These are phyloP conservation scores for Coptodon bakossiorum DNA, from an alignment of 2,113 vertebrate species.

Conservation along the genomic window DNA sequence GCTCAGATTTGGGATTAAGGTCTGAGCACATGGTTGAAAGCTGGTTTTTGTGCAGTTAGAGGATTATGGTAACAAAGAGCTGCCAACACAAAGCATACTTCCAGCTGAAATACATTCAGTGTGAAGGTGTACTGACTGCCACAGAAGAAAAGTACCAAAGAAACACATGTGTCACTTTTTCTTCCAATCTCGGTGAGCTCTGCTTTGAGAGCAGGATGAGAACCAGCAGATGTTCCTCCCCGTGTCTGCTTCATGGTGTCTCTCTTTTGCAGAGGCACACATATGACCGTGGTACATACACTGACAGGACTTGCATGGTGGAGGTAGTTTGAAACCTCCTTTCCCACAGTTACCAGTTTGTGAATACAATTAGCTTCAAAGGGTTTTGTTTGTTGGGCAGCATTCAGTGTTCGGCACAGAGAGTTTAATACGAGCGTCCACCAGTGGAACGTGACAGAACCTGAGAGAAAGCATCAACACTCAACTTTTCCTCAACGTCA, in stretches of 20 bases:
- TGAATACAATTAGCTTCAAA: not conserved
- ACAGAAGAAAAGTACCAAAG: not conserved
- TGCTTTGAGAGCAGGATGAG: not conserved
- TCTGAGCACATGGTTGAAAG: not conserved
- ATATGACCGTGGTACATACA: not conserved
- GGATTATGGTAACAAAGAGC: not conserved
- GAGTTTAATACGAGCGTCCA: not conserved
- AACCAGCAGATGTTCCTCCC: not conserved
- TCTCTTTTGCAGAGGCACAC: not conserved
- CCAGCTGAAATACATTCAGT: not conserved
- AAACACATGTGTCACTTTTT: not conserved
- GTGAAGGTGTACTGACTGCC: not conserved
- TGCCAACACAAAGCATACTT: not conserved
- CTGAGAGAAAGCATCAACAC: not conserved
- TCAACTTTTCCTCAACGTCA: not conserved
- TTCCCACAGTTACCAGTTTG: not conserved
- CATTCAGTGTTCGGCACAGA: not conserved
- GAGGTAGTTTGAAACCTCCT: not conserved
- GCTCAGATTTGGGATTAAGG: not conserved
- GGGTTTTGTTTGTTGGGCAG: not conserved
- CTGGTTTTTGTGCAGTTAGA: not conserved
- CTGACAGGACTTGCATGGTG: not conserved
- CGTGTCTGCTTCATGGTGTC: not conserved
- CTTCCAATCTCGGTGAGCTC: not conserved
- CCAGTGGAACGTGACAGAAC: not conserved